Base-by-base conservation (phyloP, 2,888 invertebrate species). In the Cerastis rubricosa region DNA sequence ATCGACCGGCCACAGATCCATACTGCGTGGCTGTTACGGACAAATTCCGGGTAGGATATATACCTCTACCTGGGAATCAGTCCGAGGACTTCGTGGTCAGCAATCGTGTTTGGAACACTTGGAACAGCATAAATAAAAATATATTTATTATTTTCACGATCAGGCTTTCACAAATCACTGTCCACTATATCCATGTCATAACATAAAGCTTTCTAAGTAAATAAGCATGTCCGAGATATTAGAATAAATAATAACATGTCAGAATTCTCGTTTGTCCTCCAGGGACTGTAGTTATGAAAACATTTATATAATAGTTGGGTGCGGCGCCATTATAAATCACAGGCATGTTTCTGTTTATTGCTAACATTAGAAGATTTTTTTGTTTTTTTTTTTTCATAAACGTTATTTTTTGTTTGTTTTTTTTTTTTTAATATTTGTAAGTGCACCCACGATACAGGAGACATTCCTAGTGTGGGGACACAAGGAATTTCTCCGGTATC, bases 321-420 rank as follows among this genome's bases (percentile, higher is more conserved):
- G 59, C 54, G 78, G 54, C 57, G 35, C 35, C 59, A 65, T 68
- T 54, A 74, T 85, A 82, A 83, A 83, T 83, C 85, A 70, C 57
- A 45, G 59, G 61, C 65, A 69, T 43, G 22, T 19, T 54, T 65
- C 40, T 65, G n/a, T 80, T 65, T 84, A 61, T 71, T 85, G 67
- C 29, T 51, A 45, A 7, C 57, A 35, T 73, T 25, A 61, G 22
- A 71, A 76, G 57, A n/a, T n/a, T n/a, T n/a, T n/a, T n/a, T n/a
- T n/a, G n/a, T n/a, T n/a, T n/a, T n/a, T n/a, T n/a, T n/a, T n/a
- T n/a, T n/a, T n/a, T n/a, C n/a, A n/a, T n/a, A n/a, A n/a, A n/a
- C n/a, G n/a, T n/a, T n/a, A n/a, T n/a, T n/a, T n/a, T n/a, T n/a
- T n/a, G n/a, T n/a, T n/a, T n/a, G n/a, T n/a, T n/a, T n/a, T n/a